phyloP scores from a whole-genome alignment of 1,140 invertebrate species.

The Drosophila murphyi region DNA sequence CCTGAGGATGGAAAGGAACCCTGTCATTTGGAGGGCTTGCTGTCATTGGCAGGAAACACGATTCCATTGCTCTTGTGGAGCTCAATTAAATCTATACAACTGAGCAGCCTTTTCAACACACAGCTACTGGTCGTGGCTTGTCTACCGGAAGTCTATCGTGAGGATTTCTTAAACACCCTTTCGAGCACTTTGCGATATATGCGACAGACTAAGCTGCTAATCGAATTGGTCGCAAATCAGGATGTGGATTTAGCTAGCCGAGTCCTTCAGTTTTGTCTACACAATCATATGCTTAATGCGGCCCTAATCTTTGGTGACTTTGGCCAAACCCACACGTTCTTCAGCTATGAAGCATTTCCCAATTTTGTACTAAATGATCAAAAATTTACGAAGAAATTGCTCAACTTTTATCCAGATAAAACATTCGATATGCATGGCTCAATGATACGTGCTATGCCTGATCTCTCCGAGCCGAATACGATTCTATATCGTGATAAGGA shows the following conservation, averaged over 20 bases:
- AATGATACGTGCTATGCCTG: constrained; percentile 49
- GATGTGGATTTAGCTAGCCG: constrained; percentile 15
- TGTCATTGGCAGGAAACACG: background rate
- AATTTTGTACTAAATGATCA: constrained; percentile 24
- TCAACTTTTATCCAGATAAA: constrained; percentile 51
- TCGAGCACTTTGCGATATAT: constrained; percentile 30
- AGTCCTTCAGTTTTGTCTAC: constrained; percentile 33
- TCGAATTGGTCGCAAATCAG: constrained; percentile 32
- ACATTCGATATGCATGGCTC: constrained; percentile 26
- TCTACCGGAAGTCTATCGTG: constrained; percentile 36
- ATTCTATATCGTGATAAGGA: constrained; percentile 45
- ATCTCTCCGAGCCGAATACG: constrained; percentile 65
- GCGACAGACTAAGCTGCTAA: constrained; percentile 47
- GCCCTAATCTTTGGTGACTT: constrained; percentile 36
- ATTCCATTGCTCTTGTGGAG: constrained; percentile 38
- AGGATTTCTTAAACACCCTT: constrained; percentile 22
- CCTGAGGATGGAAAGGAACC: constrained; percentile 11
- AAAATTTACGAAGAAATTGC: background rate
- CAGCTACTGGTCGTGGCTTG: constrained; percentile 51
- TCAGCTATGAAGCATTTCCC: constrained; percentile 41
- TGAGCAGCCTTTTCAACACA: constrained; percentile 18
- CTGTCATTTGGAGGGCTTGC: constrained; percentile 17
- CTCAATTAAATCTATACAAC: constrained; percentile 2
- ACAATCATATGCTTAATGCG: constrained; percentile 51
- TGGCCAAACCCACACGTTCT: constrained; percentile 10